These are phyloP conservation scores for Megalopta genalis DNA, from an alignment of 1,140 invertebrate species.

Conservation along the genomic window DNA sequence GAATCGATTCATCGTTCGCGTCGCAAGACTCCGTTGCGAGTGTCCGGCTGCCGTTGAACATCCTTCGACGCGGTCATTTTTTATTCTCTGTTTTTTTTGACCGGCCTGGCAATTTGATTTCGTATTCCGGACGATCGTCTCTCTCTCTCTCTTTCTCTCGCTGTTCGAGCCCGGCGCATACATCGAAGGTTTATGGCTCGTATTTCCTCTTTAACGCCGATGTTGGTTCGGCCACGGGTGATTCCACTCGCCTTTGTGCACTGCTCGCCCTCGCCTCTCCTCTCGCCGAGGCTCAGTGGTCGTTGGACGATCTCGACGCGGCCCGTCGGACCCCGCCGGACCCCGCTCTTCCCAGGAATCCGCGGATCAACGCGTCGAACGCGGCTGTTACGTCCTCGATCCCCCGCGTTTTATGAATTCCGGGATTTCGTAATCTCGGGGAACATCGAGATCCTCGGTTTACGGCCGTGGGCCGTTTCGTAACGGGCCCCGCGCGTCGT, in stretches of 20 bases:
- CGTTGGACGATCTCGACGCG: not conserved
- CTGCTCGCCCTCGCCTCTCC: not conserved
- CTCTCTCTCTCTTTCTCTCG: not conserved
- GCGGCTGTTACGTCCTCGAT: not conserved
- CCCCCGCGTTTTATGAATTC: slow-evolving; percentile 16
- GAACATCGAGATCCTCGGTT: not conserved
- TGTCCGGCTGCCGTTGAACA: slow-evolving; percentile 38
- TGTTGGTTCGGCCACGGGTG: slow-evolving; percentile 31
- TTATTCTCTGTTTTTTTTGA: slow-evolving; percentile 26
- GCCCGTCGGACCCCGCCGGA: not conserved
- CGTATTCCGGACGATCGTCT: slow-evolving; percentile 36
- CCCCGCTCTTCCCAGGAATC: not conserved
- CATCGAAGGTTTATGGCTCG: slow-evolving; percentile 63
- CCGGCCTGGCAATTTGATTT: slow-evolving; percentile 51
- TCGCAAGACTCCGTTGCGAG: not conserved
- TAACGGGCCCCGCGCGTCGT: not conserved
- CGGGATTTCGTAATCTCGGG: slow-evolving; percentile 24
- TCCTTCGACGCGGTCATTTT: not conserved
- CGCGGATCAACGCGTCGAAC: not conserved
- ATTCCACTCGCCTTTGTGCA: slow-evolving; percentile 51
- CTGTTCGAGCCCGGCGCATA: not conserved
- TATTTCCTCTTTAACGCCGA: slow-evolving; percentile 65
- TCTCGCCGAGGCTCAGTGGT: not conserved
- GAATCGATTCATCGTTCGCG: not conserved
- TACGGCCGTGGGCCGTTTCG: slow-evolving; percentile 8